Evolutionary conservation across 1,140 invertebrate genomes (phyloP).

Genomic region (Aphidius ervi): DNA sequence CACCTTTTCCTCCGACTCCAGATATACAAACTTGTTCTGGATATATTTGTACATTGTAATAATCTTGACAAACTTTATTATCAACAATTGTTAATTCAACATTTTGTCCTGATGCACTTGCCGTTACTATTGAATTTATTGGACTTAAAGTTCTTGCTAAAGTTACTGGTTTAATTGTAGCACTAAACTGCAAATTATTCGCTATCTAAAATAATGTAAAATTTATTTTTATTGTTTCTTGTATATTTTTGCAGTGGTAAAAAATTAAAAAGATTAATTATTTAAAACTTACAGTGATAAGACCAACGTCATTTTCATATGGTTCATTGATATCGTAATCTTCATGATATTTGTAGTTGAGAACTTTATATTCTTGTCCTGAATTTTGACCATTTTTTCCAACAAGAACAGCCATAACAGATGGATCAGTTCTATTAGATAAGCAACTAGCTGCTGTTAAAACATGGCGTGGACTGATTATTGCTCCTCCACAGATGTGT

Average conservation of each 20-base stretch:
- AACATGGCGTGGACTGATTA: constrained; percentile 17
- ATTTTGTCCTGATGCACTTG: not conserved
- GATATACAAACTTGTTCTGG: too few species aligned
- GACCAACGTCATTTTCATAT: constrained; percentile 17
- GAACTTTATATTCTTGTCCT: constrained; percentile 6
- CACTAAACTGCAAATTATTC: not conserved
- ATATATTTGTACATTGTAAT: too few species aligned
- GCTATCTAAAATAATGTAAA: not conserved
- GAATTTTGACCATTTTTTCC: constrained; percentile 7
- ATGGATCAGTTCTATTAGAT: too few species aligned
- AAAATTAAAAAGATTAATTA: too few species aligned
- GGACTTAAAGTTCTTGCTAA: not conserved
- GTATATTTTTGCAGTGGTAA: too few species aligned
- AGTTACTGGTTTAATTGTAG: not conserved
- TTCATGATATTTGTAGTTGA: not conserved
- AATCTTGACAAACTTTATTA: too few species aligned
- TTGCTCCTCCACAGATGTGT: constrained; percentile 23
- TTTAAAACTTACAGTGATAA: constrained; percentile 21
- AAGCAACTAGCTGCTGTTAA: constrained; percentile 26
- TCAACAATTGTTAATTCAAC: too few species aligned
- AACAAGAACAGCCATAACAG: constrained; percentile 1
- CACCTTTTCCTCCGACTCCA: too few species aligned
- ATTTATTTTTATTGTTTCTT: not conserved
- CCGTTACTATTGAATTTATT: not conserved
- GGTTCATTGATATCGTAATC: not conserved